phyloP scores from a whole-genome alignment of 37 sponge, comb jelly and placozoan species.

The Spongilla lacustris region DNA sequence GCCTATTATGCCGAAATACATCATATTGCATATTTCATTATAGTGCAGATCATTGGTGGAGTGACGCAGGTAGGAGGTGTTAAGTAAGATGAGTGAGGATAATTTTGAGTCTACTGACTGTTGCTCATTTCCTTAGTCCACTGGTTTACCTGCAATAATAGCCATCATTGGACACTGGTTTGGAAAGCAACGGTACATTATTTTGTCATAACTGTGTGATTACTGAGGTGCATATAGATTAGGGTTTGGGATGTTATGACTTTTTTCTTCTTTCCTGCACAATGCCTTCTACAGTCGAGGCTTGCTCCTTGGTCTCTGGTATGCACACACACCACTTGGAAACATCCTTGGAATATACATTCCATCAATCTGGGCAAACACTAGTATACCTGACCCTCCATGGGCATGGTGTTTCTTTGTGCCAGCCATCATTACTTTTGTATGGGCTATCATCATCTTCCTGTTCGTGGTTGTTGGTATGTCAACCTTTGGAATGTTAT shows the following conservation, averaged over 20 bases:
- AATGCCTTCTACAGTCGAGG: constrained; percentile 87
- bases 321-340: constrained; percentile 92
- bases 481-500: background rate
- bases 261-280: background rate
- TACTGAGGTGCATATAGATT: too few relatives aligned
- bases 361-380: constrained; percentile 76
- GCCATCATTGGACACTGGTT: constrained; percentile 94
- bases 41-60: constrained; percentile 83
- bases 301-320: constrained; percentile 95
- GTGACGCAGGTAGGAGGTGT: constrained; percentile 47
- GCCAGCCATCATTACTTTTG: constrained; percentile 69
- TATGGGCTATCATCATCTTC: constrained; percentile 41
- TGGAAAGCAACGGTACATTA: constrained; percentile 84
- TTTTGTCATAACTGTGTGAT: too few relatives aligned
- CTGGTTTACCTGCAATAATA: constrained; percentile 92
- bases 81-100: too few relatives aligned
- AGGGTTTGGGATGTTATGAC: too few relatives aligned
- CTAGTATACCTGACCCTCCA: constrained; percentile 17
- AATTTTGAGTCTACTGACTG: too few relatives aligned
- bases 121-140: constrained; percentile 76
- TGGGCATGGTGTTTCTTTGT: constrained; percentile 73
- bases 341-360: constrained; percentile 92
- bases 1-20: constrained; percentile 86
- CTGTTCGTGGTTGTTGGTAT: constrained; percentile 52
- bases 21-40: constrained; percentile 75